Base-by-base conservation (phyloP, 1,140 invertebrate genomes). In the Vanessa atalanta region DNA sequence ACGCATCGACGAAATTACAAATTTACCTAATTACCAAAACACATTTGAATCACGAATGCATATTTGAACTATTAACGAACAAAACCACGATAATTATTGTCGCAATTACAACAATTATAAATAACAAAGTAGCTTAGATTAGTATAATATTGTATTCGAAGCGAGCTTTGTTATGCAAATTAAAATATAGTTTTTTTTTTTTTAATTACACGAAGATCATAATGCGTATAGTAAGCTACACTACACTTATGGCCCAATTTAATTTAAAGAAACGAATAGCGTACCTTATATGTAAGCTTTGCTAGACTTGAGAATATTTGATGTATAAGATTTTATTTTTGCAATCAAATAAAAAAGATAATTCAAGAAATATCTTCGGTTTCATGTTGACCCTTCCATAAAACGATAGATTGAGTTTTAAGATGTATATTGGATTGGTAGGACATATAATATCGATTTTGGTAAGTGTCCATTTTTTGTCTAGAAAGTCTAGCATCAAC, bases 321-420 rank as follows among this genome's bases (percentile, higher is more conserved):
- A 16, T 11, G n/a, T 57, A 57, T 57, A 57, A 12, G 23, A 57
- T 57, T 57, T 57, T 57, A 57, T 57, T 57, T 57, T 57, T 20
- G 20, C 53, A 57, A 57, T 57, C 53, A 57, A 23, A 57, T 20
- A 57, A 23, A 12, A 57, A 57, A 57, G 53, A 57, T 57, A 57
- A 57, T 57, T 16, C 53, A 43, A 43, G 37, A 43, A 43, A 43
- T 13, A 57, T 57, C 16, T 57, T 57, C 53, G 20, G 53, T 5
- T 57, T 57, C 53, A 57, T 23, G 53, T 57, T 57, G 53, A 57
- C 53, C 53, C 53, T 57, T 57, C 20, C 53, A 57, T 57, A 57
- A 57, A 57, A 57, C 53, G 53, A 57, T 57, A 57, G 53, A 57
- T 57, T 57, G 53, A 20, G 23, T 43, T 43, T 43, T 43, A 57